Evolutionary conservation across 2,797 vertebrate species (phyloP).

Genomic region (Pogonophryne albipinna): DNA sequence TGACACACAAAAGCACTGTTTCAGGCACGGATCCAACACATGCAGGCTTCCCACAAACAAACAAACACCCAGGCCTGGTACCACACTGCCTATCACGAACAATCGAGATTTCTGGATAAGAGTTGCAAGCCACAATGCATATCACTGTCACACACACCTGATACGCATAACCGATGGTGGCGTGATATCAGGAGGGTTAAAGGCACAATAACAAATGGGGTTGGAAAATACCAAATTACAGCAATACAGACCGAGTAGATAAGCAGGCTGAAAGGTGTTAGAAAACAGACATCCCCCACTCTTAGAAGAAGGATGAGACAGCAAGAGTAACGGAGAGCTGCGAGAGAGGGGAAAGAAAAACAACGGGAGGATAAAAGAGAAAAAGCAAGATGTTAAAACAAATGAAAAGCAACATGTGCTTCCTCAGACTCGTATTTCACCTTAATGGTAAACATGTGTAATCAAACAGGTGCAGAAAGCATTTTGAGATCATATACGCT

Average conservation of each 20-base stretch:
- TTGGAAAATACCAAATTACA: constrained; percentile 61
- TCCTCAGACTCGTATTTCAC: constrained; percentile 4
- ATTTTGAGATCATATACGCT: no score
- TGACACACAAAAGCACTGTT: constrained; percentile 60
- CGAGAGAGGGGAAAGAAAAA: constrained; percentile 49
- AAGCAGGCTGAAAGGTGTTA: constrained; percentile 81
- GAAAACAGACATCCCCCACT: constrained; percentile 87
- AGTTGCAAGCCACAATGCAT: constrained; percentile 45
- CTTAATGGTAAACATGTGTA: constrained; percentile 2
- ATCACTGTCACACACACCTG: constrained; percentile 58
- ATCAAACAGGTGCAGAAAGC: neutral
- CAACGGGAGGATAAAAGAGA: constrained; percentile 59
- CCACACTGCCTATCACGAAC: constrained; percentile 48
- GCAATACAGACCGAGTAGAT: constrained; percentile 89
- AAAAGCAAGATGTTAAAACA: constrained; percentile 57
- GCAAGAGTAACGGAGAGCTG: constrained; percentile 63
- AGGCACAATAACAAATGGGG: constrained; percentile 64
- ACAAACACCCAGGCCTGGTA: constrained; percentile 35
- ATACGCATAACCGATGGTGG: constrained; percentile 68
- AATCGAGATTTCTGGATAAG: constrained; percentile 63
- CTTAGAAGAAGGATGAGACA: constrained; percentile 69
- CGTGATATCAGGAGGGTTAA: constrained; percentile 63
- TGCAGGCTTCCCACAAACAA: constrained; percentile 56
- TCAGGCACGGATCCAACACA: constrained; percentile 67
- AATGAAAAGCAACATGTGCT: constrained; percentile 25